Evolutionary conservation across 2,797 vertebrate genomes (phyloP), one percentile per base, ranked within the genome.

Genomic region (Hephaestus fuliginosus): DNA sequence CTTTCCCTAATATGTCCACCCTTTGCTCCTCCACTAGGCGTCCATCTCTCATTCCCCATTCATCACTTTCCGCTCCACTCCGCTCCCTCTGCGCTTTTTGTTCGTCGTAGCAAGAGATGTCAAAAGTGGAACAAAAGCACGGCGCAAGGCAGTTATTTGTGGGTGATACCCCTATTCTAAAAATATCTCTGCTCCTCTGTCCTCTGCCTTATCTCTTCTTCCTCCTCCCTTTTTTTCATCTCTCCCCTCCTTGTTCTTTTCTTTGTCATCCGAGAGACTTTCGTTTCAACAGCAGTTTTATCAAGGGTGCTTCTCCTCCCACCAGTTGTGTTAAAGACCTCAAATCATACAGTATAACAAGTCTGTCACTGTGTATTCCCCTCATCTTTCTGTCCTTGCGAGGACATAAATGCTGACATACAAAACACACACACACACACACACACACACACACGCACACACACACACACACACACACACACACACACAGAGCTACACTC

Each of bases 11-110:
- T 71, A 70, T 52, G 61, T 77, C 74, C 78, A 58, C 57, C 33
- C 64, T 4, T 33, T 33, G 10, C 69, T 74, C 25, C 74, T 76
- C 56, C 55, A 61, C 62, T 74, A 62, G 85, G 80, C 43, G 3
- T 77, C 56, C 41, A 20, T 61, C 76, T 83, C 60, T 76, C 44
- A 76, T 57, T 76, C 57, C 64, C 43, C 5, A 72, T 77, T 88
- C 76, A 85, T 88, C 69, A 20, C 73, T 71, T 78, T 70, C 51
- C 33, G 18, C 60, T 76, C 70, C 22, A 72, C 57, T 55, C 61
- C 61, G 14, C 52, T 68, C 57, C 18, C 67, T 71, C 22, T 18
- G 20, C 70, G 78, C 46, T n/a, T 75, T 71, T 36, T 63, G 70
- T 84, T 70, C 81, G 30, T 28, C 49, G 25, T 49, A 75, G 52